Base-by-base conservation (phyloP, 1,140 invertebrate species). In the Anastrepha ludens region DNA sequence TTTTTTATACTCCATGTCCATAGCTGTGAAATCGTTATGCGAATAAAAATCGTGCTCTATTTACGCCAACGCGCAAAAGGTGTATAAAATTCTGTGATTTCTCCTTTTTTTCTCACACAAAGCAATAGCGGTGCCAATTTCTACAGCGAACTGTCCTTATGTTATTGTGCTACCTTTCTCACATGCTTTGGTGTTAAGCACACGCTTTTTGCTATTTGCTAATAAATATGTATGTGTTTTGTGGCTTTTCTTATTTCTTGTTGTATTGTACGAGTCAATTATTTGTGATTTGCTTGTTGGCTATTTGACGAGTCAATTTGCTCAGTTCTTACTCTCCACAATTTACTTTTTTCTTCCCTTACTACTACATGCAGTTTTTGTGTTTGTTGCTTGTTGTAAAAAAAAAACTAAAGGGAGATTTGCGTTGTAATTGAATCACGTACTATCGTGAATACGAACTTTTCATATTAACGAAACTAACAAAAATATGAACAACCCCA, bases 341-440 rank as follows among this genome's bases (percentile, higher is more conserved):
- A 44, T 5, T 74, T 29, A 74, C 41, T 74, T 47, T 47, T 55
- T 55, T 74, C 67, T 67, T 39, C 9, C 2, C 29, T 13, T 29
- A 41, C 65, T 67, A 17, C 41, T 44, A 15, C 4, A 44, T 70
- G n/a, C n/a, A 5, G n/a, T 55, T 9, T 41, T 50, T 9, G 17
- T 78, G 4, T 8, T 20, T 78, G 44, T 29, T 55, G 17, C 17
- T 58, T 41, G 15, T 81, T 81, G 47, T 29, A 15, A n/a, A 8
- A 11, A 20, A 41, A 29, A 74, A 44, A 47, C 29, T 47, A 81
- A 81, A 47, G 47, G 74, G n/a, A 55, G 85, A 86, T 62, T 55
- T 15, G 29, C 44, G 6, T 86, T 86, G 85, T 86, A 86, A 86
- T 86, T 86, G 85, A 86, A 86, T 86, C 85, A 86, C 85, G 85